Base-by-base conservation (phyloP, 1,140 invertebrate genomes). In the Callitettix versicolor region DNA sequence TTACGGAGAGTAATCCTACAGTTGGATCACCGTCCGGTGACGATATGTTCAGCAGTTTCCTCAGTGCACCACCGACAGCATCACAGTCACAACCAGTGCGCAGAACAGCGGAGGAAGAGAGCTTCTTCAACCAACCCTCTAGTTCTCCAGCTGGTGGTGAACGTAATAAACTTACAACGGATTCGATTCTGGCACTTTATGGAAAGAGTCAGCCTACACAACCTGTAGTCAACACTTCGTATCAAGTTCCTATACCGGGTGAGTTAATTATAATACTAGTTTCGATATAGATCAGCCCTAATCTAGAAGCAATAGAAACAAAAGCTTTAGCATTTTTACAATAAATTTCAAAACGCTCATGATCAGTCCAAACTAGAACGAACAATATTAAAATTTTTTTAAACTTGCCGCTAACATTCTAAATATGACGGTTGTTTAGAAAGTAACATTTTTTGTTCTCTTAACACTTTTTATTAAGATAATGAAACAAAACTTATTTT, bases 181-280 rank as follows among this genome's bases (percentile, higher is more conserved):
- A 95, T 65, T 95, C 91, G 67, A 95, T 96, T 71, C 73, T 96
- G 67, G 91, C 91, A 4, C 69, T 95, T 26, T 96, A 94, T 69
- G 85, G 83, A 58, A 86, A 79, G 63, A 74, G 75, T 11, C 77
- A 78, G 4, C 61, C 66, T 15, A 15, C 40, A 7, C 46, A 53
- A 40, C 26, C 26, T 3, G 9, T 30, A 30, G 26, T 30, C 9
- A 30, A 30, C 9, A 30, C 3, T 30, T 30, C 26, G 26, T 30
- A 30, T 30, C 30, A 43, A 30, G 34, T 40, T 11, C 14, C 15
- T 18, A 22, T 11, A n/a, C 12, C 26, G 24, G 7, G 21, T 38
- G 11, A 2, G 15, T 11, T 20, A 5, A 24, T 24, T 30, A 17
- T 30, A 21, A 22, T 20, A 2, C n/a, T 40, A 2, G 1, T 22